Evolutionary conservation across 2,797 vertebrate genomes (phyloP), one percentile per base, ranked within the genome.

Genomic region (Choloepus didactylus): DNA sequence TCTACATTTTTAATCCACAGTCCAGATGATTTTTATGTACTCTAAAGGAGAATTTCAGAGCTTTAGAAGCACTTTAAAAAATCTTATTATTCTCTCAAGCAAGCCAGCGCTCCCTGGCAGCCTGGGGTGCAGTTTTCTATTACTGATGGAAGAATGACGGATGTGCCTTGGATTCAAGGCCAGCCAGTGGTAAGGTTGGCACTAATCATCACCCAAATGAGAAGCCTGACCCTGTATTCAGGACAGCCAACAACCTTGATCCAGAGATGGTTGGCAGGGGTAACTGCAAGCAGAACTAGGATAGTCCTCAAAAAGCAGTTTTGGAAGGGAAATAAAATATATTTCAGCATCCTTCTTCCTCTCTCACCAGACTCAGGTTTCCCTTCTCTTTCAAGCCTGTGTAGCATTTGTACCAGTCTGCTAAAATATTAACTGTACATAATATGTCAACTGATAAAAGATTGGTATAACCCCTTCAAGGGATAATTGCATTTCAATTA

Each of bases 401-500:
- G 9, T 67, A 88, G n/a, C 8, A 35, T 87, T 80, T 69, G 35
- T 89, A 67, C 35, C 25, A 66, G 46, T 64, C 87, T 95, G 54
- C 79, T 86, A 64, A 91, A 72, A 89, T 87, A 85, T 41, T 38
- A 90, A 85, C 27, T 59, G 4, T 79, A 94, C 76, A 21, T 93
- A 93, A 81, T 66, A 64, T 44, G 12, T 93, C 60, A 70, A 67
- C 70, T 87, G 54, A 81, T 91, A 77, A 91, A 79, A 95, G 29
- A 90, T 73, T 81, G 67, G 9, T 25, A 51, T 67, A 90, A 81
- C 12, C 12, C 29, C 69, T 80, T 73, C 25, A 93, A 77, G 59
- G 67, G 9, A 72, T 87, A 72, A 60, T 87, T 87, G 23, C 19
- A 89, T 93, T 96, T 95, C 44, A 67, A 46, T n/a, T 90, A 80